These are phyloP conservation scores for Drosophila insularis DNA, from an alignment of 1,140 invertebrate species.

Conservation along the genomic window DNA sequence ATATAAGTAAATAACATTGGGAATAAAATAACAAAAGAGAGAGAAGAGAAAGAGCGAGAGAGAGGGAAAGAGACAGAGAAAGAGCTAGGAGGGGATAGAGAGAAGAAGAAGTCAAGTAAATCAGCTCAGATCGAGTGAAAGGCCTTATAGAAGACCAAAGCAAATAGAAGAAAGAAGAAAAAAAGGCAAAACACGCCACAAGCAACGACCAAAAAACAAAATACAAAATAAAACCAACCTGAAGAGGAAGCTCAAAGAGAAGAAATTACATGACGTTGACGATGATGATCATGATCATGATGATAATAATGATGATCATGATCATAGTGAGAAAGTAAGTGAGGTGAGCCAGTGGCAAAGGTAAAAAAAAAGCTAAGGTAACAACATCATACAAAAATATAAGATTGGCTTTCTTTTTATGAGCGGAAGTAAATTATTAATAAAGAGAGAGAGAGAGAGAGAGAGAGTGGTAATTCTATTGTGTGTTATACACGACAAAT, in stretches of 20 bases:
- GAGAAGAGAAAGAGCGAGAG: neutral
- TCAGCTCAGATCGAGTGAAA: constrained; percentile 4
- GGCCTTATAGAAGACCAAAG: neutral
- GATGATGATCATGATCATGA: neutral
- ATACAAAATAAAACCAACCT: neutral
- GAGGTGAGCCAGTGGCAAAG: neutral
- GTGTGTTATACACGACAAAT: constrained; percentile 3
- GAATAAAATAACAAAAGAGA: constrained; percentile 6
- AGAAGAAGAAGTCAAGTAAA: neutral
- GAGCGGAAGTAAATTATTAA: neutral
- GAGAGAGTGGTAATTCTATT: neutral
- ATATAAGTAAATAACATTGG: constrained; percentile 24
- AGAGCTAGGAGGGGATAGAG: neutral
- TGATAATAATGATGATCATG: neutral
- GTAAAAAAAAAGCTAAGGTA: neutral
- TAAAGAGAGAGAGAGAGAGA: neutral
- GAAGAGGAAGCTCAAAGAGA: constrained; percentile 5
- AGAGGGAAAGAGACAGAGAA: neutral
- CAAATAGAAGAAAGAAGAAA: constrained; percentile 1
- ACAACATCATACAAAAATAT: neutral
- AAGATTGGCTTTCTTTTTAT: constrained; percentile 2
- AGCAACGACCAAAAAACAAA: no score
- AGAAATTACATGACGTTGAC: constrained; percentile 5
- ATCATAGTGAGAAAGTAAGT: neutral
- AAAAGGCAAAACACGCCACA: neutral